Evolutionary conservation across 2,113 vertebrate species (phyloP).

Genomic region (Channa maculata): DNA sequence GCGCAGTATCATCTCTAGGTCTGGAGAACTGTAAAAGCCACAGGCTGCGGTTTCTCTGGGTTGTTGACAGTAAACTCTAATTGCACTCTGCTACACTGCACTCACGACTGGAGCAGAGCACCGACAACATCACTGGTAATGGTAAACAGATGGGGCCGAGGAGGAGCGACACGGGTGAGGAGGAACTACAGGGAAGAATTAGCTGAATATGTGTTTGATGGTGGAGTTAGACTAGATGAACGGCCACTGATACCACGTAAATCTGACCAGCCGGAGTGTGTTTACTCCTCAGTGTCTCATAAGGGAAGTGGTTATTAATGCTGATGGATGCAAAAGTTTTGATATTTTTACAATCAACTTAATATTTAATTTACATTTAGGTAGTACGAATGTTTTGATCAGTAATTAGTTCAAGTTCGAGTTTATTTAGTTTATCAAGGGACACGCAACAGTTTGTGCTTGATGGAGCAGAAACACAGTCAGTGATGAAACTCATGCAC

Average conservation of each 20-base stretch:
- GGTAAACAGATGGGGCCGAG: slow-evolving; percentile 75
- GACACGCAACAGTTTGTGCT: too few species aligned
- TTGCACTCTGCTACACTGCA: slow-evolving; percentile 74
- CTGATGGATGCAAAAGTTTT: neutral
- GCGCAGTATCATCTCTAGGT: slow-evolving; percentile 31
- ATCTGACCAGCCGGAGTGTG: slow-evolving; percentile 5
- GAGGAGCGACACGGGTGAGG: slow-evolving; percentile 2
- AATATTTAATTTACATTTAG: too few species aligned
- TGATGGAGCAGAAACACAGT: too few species aligned
- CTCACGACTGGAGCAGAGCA: slow-evolving; percentile 58
- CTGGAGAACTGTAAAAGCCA: slow-evolving; percentile 66
- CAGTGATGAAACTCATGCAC: too few species aligned
- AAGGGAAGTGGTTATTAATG: too few species aligned
- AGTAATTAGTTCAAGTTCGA: too few species aligned
- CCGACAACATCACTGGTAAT: slow-evolving; percentile 74
- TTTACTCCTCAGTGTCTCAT: neutral
- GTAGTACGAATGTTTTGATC: too few species aligned
- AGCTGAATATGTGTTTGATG: slow-evolving; percentile 42
- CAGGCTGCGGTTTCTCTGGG: slow-evolving; percentile 73
- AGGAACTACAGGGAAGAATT: slow-evolving; percentile 34
- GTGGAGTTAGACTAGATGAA: slow-evolving; percentile 34
- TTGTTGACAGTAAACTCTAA: slow-evolving; percentile 82
- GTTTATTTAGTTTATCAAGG: too few species aligned
- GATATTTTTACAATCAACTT: too few species aligned
- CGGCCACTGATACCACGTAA: neutral